Conservation (phyloP, 2,113 vertebrate genomes). For the Chunga burmeisteri region DNA sequence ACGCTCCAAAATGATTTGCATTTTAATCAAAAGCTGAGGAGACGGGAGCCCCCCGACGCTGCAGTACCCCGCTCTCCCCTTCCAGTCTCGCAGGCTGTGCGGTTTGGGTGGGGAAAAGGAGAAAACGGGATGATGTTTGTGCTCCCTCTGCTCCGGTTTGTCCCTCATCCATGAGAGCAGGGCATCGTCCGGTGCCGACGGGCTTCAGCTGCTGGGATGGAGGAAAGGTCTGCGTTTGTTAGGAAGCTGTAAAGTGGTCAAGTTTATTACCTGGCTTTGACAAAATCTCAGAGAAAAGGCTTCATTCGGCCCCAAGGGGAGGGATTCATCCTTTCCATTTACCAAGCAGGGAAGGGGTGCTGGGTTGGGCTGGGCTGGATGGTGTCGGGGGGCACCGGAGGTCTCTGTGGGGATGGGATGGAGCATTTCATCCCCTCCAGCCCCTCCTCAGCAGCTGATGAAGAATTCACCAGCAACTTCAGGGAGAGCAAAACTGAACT, state of each 20-base stretch:
- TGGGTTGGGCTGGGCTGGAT: neutral
- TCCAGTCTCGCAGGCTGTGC: accelerated
- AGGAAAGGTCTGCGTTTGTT: constrained; percentile 33
- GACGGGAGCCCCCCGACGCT: neutral
- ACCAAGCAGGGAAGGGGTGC: neutral
- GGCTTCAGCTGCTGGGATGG: neutral
- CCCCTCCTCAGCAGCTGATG: accelerated
- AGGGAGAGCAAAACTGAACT: neutral
- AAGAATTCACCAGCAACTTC: neutral
- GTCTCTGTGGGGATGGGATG: neutral
- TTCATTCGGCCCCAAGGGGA: neutral
- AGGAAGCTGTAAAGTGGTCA: constrained; percentile 38
- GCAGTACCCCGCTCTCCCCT: neutral
- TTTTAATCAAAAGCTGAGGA: neutral
- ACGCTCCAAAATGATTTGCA: neutral
- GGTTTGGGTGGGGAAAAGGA: neutral
- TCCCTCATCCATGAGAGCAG: neutral
- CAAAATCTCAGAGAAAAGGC: constrained; percentile 44
- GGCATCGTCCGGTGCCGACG: neutral
- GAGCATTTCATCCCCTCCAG: neutral
- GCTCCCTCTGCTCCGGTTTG: neutral
- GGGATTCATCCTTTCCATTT: neutral
- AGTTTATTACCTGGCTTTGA: neutral
- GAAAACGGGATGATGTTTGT: neutral
- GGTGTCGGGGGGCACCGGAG: too few relatives aligned